Percentiles rank a stretch among this genome's conserved stretches.
Conservation (phyloP, 2,113 vertebrate genomes). For the Pseudorhombus dupliciocellatus region DNA sequence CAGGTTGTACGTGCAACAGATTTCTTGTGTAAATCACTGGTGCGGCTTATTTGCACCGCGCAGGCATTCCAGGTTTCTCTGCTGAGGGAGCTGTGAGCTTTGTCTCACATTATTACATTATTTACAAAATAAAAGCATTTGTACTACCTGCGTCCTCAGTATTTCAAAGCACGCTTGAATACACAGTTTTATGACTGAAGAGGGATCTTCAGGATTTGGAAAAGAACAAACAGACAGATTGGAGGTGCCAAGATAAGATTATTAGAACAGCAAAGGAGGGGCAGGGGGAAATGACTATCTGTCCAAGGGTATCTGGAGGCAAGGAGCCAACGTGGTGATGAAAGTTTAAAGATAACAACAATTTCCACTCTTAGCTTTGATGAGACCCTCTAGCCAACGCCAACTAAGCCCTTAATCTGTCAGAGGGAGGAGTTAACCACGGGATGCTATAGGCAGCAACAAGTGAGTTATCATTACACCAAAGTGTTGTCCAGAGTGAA, state of each 20-base stretch:
- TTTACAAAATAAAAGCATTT: constrained; percentile 9
- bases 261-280: constrained; percentile 34
- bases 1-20: constrained; percentile 43
- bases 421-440: constrained; percentile 34
- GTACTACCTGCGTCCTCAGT: background rate
- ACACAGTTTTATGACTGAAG: constrained; percentile 14
- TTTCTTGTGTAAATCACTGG: constrained; percentile 48
- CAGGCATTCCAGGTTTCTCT: constrained; percentile 29
- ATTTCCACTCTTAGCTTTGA: constrained; percentile 68
- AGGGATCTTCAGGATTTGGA: constrained; percentile 30
- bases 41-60: constrained; percentile 28
- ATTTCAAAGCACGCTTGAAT: constrained; percentile 5
- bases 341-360: constrained; percentile 75
- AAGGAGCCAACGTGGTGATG: constrained; percentile 45
- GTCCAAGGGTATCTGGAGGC: constrained; percentile 63
- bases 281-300: constrained; percentile 61
- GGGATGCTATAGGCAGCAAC: constrained; percentile 39
- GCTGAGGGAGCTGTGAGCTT: constrained; percentile 21
- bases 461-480: constrained; percentile 54
- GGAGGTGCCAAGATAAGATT: constrained; percentile 15
- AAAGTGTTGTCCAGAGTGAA: constrained; percentile 18
- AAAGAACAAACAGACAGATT: constrained; percentile 46
- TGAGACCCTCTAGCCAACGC: constrained; percentile 61
- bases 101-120: constrained; percentile 6
- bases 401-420: constrained; percentile 48